A percentile compares a stretch with the other conserved stretches of the same genome.
Evolutionary conservation across 2,797 vertebrate species (phyloP).

Genomic region (Danio choprae): DNA sequence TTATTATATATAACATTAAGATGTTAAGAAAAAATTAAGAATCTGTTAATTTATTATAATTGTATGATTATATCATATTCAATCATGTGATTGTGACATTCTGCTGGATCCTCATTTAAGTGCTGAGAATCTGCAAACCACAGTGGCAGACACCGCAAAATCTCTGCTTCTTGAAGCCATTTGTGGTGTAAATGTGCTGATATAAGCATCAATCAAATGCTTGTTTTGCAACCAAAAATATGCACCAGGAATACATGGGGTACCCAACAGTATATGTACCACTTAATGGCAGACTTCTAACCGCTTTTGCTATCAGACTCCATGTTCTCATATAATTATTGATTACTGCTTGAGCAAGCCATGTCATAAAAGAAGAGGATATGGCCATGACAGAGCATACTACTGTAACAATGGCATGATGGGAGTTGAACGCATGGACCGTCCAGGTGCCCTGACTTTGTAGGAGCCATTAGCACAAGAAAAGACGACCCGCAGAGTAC

Average conservation of each 20-base stretch:
- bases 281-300: background rate
- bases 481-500: slow-evolving; percentile 68
- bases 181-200: slow-evolving; percentile 41
- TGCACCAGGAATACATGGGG: slow-evolving; percentile 20
- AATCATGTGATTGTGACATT: background rate
- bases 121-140: slow-evolving; percentile 15
- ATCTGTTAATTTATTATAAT: background rate
- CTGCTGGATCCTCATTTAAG: slow-evolving; percentile 10
- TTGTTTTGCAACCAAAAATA: slow-evolving; percentile 39
- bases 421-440: slow-evolving; percentile 62
- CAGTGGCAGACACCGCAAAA: slow-evolving; percentile 21
- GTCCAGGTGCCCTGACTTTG: slow-evolving; percentile 79
- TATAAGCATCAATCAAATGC: slow-evolving; percentile 36
- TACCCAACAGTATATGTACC: slow-evolving; percentile 28
- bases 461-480: slow-evolving; percentile 83
- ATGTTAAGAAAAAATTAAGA: background rate
- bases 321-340: background rate
- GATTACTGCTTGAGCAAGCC: background rate
- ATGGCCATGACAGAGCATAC: background rate
- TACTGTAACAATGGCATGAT: slow-evolving; percentile 66
- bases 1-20: background rate
- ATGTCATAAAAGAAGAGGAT: slow-evolving; percentile 8
- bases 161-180: slow-evolving; percentile 38
- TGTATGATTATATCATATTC: background rate
- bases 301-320: background rate